phyloP scores from a whole-genome alignment of 2,888 invertebrate genomes.

The Hoplodrina blanda region DNA sequence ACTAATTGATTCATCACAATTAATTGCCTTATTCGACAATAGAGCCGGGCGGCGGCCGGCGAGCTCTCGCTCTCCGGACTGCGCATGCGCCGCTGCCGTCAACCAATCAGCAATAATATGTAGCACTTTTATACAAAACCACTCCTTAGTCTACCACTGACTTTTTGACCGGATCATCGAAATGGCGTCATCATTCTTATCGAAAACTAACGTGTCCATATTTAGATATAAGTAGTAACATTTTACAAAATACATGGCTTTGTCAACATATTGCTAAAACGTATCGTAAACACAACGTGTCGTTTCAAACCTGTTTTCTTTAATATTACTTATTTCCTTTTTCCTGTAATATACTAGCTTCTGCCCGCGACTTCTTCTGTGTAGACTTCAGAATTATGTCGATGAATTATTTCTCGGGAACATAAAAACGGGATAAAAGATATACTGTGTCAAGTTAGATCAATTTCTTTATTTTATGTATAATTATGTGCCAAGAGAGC shows the following conservation, averaged over 20 bases:
- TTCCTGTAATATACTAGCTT: too few species aligned
- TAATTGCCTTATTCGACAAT: not conserved
- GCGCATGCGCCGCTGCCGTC: slow-evolving; percentile 12
- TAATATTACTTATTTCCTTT: too few species aligned
- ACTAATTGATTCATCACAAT: slow-evolving; percentile 33
- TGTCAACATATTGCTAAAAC: not conserved
- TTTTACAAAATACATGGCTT: not conserved
- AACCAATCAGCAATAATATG: slow-evolving; percentile 20
- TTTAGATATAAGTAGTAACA: not conserved
- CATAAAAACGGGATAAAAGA: too few species aligned
- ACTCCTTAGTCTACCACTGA: slow-evolving; percentile 3
- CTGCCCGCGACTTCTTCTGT: too few species aligned
- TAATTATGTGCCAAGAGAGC: too few species aligned
- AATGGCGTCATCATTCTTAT: slow-evolving; percentile 4
- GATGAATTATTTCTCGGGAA: too few species aligned
- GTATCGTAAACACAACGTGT: too few species aligned
- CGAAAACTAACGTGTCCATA: not conserved
- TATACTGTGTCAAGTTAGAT: too few species aligned
- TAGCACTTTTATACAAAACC: not conserved
- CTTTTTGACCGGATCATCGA: slow-evolving; percentile 2
- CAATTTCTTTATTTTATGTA: too few species aligned
- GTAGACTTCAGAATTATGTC: too few species aligned
- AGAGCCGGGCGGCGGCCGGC: not conserved
- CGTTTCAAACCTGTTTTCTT: not conserved
- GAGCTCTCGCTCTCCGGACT: slow-evolving; percentile 5